Base-by-base conservation (phyloP, 2,888 invertebrate genomes). In the Stomorhina lunata region DNA sequence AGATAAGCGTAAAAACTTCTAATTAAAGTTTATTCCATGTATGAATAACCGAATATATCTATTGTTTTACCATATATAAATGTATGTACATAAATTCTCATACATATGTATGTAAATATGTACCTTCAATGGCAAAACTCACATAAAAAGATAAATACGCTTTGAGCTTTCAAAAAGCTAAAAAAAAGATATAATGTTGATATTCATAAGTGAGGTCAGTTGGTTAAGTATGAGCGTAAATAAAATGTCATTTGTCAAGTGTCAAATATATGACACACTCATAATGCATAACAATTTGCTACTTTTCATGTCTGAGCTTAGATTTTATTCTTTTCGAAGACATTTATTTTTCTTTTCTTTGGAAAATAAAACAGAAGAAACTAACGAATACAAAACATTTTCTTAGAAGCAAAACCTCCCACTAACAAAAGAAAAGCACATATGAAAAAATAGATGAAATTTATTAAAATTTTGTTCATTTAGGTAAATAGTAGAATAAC, bases 241-340 rank as follows among this genome's bases (percentile, higher is more conserved):
- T 83, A 80, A 84, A 83, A 84, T 82, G 83, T 84, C 84, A 85
- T 85, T 85, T 85, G 85, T 85, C 84, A 85, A 83, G 76, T 84
- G 84, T 85, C 85, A 85, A 84, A 80, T 72, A 61, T 82, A 69
- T 66, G 82, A 79, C 71, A 69, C 53, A 82, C 83, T 80, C 75
- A 81, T 82, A 82, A 82, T 82, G 82, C 79, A 82, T 79, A 76
- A 72, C 75, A 82, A 79, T 79, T 79, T 79, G 69, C 50, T 79
- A 57, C 15, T 20, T 72, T 79, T 79, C 40, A 61, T 61, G 15
- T 53, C 27, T 61, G n/a, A n/a, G n/a, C n/a, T n/a, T n/a, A n/a
- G n/a, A n/a, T 9, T 17, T 12, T 20, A 17, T 27, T 73, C 22
- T 61, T 40, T 65, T 65, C 25, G 29, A 45, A 45, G 6, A 40